These are phyloP conservation scores for Cyprinodon tularosa DNA, from an alignment of 2,113 vertebrate species.

Conservation along the genomic window DNA sequence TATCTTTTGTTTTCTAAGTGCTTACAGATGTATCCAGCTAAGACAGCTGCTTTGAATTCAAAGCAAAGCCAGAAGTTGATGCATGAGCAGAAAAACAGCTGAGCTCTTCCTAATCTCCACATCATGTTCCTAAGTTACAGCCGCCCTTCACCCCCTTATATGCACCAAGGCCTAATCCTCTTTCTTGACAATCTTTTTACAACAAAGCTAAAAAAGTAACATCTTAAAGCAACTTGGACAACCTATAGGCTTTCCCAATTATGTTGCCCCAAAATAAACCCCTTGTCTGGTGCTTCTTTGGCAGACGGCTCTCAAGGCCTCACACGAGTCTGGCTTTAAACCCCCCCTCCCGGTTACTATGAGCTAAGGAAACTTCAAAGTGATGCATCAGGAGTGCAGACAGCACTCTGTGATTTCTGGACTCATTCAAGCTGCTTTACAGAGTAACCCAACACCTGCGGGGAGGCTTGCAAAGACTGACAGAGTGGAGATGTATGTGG, in stretches of 20 bases:
- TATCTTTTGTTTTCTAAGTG: constrained; percentile 75
- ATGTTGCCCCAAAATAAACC: constrained; percentile 6
- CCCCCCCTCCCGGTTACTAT: constrained; percentile 51
- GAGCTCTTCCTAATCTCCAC: constrained; percentile 49
- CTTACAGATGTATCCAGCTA: constrained; percentile 74
- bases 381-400: constrained; percentile 69
- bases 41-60: constrained; percentile 53
- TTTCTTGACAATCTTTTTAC: constrained; percentile 30
- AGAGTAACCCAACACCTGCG: constrained; percentile 77
- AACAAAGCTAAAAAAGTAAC: constrained; percentile 57
- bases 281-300: constrained; percentile 17
- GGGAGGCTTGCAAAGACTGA: constrained; percentile 51
- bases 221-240: constrained; percentile 45
- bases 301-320: constrained; percentile 58
- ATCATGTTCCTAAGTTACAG: constrained; percentile 44
- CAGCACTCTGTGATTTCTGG: constrained; percentile 69
- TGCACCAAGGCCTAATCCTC: constrained; percentile 48
- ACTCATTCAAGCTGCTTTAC: constrained; percentile 69
- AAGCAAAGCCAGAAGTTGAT: constrained; percentile 61
- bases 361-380: constrained; percentile 75
- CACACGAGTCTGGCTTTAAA: constrained; percentile 67
- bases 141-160: constrained; percentile 17
- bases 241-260: constrained; percentile 36
- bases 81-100: constrained; percentile 68
- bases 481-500: constrained; percentile 24